Evolutionary conservation across 2,888 invertebrate genomes (phyloP), one percentile per base, ranked within the genome.

Genomic region (Limenitis camilla): DNA sequence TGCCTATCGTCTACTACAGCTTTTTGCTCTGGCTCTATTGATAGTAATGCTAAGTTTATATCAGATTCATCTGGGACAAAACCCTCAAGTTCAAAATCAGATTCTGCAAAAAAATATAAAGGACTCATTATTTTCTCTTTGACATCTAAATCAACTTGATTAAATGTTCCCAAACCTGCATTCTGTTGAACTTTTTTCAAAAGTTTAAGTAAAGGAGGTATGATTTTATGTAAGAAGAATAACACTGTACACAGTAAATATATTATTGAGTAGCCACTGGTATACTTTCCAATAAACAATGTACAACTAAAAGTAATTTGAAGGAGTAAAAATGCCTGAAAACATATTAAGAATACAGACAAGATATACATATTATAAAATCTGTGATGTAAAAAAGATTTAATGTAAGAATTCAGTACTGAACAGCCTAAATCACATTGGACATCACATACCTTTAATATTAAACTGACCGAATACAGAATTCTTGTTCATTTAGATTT

Each of bases 21-120:
- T 50, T 64, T 70, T 54, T 62, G 66, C 49, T 86, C 86, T 55
- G 79, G 70, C 65, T 86, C 87, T 68, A 87, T 76, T 29, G 81
- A 78, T 19, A 87, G 60, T 47, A 84, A 65, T 56, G 81, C 78
- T 57, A 84, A 76, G 57, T 86, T 76, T 49, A 70, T 66, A 58
- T 84, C 84, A 50, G 83, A 76, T 49, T 70, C 70, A 55, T 83
- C 84, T 47, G 87, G 87, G 42, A 87, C 76, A 36, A 87, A 76
- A 48, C 76, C 81, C 64, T 87, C 87, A 55, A 81, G 68, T 65
- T 86, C 87, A 55, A 70, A 63, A 59, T 87, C 87, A 45, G 81
- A 83, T 65, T 85, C 87, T 87, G 69, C 36, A 79, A 75, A 49
- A 31, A 27, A 47, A 52, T 41, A 30, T 48, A 33, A 27, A 11